Base-by-base conservation (phyloP, 1,140 invertebrate genomes). In the Hylaeus volcanicus region DNA sequence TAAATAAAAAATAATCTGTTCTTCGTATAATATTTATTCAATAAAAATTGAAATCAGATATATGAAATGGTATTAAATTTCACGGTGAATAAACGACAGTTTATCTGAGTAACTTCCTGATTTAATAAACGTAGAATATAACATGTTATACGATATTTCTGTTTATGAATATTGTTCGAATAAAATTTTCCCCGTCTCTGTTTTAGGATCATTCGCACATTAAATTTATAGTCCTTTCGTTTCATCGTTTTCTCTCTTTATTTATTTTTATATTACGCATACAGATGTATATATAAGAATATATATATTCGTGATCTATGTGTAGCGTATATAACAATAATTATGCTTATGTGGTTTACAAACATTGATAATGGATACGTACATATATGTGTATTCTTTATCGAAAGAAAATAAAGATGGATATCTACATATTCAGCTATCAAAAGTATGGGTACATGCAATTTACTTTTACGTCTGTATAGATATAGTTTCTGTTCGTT, bases 261-360 rank as follows among this genome's bases (percentile, higher is more conserved):
- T 51, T 6, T 39, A 64, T 81, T 76, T 79, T 60, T 12, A 12
- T 43, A 37, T 72, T 53, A 53, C 9, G 69, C 56, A 63, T 79
- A 73, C 76, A 72, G 39, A 72, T 72, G 68, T 79, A 68, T 78
- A 79, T 73, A 79, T 61, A 78, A 78, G 68, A 72, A 72, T 78
- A 78, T 78, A 72, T 69, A 78, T 72, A 72, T 69, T 5, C 39
- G 43, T 70, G 39, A 58, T 71, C 69, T 71, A 73, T 73, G 12
- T 72, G 14, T 39, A 26, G 53, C 39, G 53, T 72, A 72, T 74
- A 74, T 45, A 11, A 45, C 65, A 64, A 74, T 51, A 76, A 76
- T 76, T 76, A 77, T 43, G 53, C 43, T 15, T 43, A 14, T 43
- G 39, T 26, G 55, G 37, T n/a, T 15, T n/a, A n/a, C 15, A 15